Conservation (phyloP, 2,888 invertebrate genomes). For the Lepidonotus clava region DNA sequence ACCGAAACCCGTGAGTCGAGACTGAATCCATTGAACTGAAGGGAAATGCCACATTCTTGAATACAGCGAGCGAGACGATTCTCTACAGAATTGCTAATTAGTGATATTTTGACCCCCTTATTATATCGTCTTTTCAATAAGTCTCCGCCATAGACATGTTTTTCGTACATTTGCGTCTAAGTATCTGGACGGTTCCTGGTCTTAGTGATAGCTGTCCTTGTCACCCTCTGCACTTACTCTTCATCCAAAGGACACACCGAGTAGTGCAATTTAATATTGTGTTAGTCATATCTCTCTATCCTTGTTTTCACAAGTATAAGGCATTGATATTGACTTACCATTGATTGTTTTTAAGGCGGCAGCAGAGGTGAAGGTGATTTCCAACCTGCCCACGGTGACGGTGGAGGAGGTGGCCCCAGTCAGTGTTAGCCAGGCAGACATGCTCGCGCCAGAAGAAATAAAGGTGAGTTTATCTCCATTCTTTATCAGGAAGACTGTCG, state of each 20-base stretch:
- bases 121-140: too few relatives aligned
- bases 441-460: constrained; percentile 96
- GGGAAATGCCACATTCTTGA: too few relatives aligned
- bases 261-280: too few relatives aligned
- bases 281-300: too few relatives aligned
- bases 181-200: too few relatives aligned
- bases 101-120: too few relatives aligned
- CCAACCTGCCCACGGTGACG: constrained; percentile 92
- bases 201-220: neutral
- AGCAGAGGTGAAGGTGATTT: constrained; percentile 93
- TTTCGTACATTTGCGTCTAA: too few relatives aligned
- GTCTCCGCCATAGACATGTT: too few relatives aligned
- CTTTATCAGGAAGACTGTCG: too few relatives aligned
- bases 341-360: constrained; percentile 83
- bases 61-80: too few relatives aligned
- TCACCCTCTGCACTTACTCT: neutral
- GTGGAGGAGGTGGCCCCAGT: constrained; percentile 98
- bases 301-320: neutral
- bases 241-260: neutral
- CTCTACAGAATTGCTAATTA: too few relatives aligned
- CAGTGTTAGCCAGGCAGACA: constrained; percentile 89
- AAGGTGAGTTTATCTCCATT: constrained; percentile 81
- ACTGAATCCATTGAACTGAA: too few relatives aligned
- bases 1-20: constrained; percentile 91
- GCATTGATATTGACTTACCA: neutral